These are phyloP conservation scores for Drosophila recens DNA, from an alignment of 2,888 invertebrate genomes.

Conservation along the genomic window DNA sequence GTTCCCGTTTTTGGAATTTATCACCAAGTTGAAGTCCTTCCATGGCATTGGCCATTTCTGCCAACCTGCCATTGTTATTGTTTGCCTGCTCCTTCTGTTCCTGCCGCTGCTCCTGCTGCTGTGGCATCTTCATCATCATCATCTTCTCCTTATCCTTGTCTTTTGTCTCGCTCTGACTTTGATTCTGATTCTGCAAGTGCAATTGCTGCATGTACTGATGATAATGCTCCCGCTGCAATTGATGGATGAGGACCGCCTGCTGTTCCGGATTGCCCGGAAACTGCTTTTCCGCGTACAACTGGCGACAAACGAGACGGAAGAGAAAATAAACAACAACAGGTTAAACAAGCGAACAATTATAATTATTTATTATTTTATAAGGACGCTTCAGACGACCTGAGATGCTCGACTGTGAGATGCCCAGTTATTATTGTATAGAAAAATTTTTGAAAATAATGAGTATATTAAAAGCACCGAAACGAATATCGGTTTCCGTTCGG, in stretches of 20 bases:
- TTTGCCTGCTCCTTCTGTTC: background rate
- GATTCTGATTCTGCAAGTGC: constrained; percentile 84
- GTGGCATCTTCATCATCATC: constrained; percentile 5
- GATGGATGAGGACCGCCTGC: constrained; percentile 96
- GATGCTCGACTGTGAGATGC: background rate
- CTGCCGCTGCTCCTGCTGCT: too few species aligned
- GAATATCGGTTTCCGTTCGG: too few species aligned
- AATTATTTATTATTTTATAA: too few species aligned
- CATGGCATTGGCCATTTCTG: constrained; percentile 51
- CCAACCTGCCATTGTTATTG: constrained; percentile 15
- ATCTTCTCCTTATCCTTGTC: too few species aligned
- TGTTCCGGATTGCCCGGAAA: constrained; percentile 93
- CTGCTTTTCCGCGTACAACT: constrained; percentile 97
- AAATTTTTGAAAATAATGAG: too few species aligned
- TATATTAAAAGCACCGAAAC: too few species aligned
- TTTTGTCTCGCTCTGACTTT: constrained; percentile 33
- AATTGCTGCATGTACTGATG: constrained; percentile 99
- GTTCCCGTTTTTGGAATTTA: constrained; percentile 53
- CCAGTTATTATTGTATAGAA: background rate
- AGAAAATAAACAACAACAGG: constrained; percentile 3
- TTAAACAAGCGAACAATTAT: background rate
- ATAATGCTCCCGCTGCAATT: constrained; percentile 99
- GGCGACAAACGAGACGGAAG: background rate
- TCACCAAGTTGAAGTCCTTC: constrained; percentile 51
- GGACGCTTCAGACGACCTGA: too few species aligned